Evolutionary conservation across 2,113 vertebrate species (phyloP), one percentile per base, ranked within the genome.

Genomic region (Harpagus bidentatus): DNA sequence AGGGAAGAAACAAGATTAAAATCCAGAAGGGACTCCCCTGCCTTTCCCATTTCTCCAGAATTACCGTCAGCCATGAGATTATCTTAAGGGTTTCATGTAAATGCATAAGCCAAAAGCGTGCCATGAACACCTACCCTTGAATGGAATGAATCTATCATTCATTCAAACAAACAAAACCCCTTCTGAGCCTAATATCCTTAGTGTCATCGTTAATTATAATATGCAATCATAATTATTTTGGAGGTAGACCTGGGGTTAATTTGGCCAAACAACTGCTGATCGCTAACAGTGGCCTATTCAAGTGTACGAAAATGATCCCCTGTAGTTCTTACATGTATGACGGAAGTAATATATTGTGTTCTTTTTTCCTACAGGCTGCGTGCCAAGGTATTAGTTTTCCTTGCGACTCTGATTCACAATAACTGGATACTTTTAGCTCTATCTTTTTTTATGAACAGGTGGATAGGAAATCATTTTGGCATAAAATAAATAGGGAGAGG

Each of bases 101-200:
- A 62, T 48, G 34, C 13, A 16, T 2, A 31, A 95, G 7, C 66
- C 73, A 74, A 80, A 80, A 93, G 48, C 5, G 10, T 73, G 70
- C 78, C 53, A 22, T 2, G 7, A 91, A 77, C 87, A 86, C 43
- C 79, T 74, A 93, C 80, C 32, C 56, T 74, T 62, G 83, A 91
- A 93, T 43, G 56, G 83, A 89, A 77, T 3, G 73, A 74, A 82
- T 74, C 83, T 72, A 70, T 94, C 59, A 47, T 36, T 93, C 83
- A 86, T 47, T 91, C 77, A 78, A 77, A 88, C 66, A 95, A 97
- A 91, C 69, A 91, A 93, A 96, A 72, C 82, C 82, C 90, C 85
- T 94, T 93, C 83, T 80, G 95, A 97, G 95, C 84, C 82, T 96
- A 95, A 96, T 82, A 91, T 95, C 91, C 77, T 95, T 96, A 92